phyloP scores from a whole-genome alignment of 2,113 vertebrate species.

The Melanocharis versteri region DNA sequence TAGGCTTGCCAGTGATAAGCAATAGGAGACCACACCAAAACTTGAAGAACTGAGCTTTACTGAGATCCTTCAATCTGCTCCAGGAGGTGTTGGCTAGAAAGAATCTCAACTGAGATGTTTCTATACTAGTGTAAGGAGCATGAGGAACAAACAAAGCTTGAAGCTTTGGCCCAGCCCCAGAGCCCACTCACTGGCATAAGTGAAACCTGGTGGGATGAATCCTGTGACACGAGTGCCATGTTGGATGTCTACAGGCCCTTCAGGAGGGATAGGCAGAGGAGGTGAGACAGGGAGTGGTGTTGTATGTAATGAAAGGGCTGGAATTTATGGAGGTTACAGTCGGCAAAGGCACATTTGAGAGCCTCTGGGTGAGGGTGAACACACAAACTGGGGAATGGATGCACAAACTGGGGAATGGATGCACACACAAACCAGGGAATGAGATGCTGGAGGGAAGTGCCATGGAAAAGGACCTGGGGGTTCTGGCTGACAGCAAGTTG shows the following conservation, averaged over 20 bases:
- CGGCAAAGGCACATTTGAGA: neutral
- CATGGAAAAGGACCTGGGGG: accelerated
- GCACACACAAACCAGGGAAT: neutral
- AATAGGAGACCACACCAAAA: neutral
- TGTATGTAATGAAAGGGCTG: neutral
- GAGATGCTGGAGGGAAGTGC: neutral
- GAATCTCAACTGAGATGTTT: neutral
- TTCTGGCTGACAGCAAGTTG: neutral
- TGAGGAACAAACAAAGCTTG: neutral
- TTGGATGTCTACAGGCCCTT: neutral
- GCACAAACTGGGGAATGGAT: neutral
- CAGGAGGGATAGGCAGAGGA: neutral
- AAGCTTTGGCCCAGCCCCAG: neutral
- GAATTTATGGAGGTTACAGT: neutral
- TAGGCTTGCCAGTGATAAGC: neutral
- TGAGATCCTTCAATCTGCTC: neutral
- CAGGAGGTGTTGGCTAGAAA: neutral
- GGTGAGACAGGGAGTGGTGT: neutral
- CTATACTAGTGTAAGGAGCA: neutral
- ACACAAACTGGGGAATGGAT: neutral
- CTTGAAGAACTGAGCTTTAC: neutral
- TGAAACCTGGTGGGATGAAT: neutral
- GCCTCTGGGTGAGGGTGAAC: neutral
- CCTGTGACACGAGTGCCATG: neutral
- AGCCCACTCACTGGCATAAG: neutral